Conservation (phyloP, 2,797 vertebrate species). For the Glossophaga mutica region DNA sequence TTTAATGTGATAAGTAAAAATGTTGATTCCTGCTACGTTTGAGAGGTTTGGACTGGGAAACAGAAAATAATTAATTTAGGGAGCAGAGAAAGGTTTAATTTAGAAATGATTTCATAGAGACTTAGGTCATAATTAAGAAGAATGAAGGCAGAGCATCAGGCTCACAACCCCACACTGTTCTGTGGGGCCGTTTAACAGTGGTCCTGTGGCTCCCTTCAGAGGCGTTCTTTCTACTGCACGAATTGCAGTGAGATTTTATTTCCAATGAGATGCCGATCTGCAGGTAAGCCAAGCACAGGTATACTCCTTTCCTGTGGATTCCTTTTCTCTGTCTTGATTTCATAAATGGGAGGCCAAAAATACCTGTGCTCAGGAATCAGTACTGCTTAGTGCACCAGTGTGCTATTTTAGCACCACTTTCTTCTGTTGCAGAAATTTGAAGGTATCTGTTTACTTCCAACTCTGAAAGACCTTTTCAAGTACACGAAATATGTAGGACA, state of each 20-base stretch:
- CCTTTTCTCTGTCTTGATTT: constrained; percentile 30
- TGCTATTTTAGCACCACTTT: constrained; percentile 51
- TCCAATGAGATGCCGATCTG: background rate
- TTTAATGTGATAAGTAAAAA: constrained; percentile 23
- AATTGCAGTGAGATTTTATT: background rate
- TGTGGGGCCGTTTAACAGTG: background rate
- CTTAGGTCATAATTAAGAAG: background rate
- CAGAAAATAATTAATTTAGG: constrained; percentile 6
- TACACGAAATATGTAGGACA: constrained; percentile 22
- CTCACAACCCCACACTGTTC: background rate
- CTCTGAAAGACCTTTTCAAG: constrained; percentile 64
- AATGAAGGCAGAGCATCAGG: background rate
- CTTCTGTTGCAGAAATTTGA: constrained; percentile 59
- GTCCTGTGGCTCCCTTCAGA: background rate
- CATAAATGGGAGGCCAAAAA: constrained; percentile 57
- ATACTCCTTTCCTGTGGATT: background rate
- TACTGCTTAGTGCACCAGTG: background rate
- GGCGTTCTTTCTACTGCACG: background rate
- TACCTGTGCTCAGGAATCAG: constrained; percentile 39
- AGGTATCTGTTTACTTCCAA: constrained; percentile 59
- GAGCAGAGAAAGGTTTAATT: background rate
- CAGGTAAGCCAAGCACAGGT: background rate
- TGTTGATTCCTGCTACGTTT: background rate
- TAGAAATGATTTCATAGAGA: background rate
- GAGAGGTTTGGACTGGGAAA: background rate